Evolutionary conservation across 2,888 invertebrate species (phyloP), one percentile per base, ranked within the genome.

Genomic region (Drosophila nr. medialis): DNA sequence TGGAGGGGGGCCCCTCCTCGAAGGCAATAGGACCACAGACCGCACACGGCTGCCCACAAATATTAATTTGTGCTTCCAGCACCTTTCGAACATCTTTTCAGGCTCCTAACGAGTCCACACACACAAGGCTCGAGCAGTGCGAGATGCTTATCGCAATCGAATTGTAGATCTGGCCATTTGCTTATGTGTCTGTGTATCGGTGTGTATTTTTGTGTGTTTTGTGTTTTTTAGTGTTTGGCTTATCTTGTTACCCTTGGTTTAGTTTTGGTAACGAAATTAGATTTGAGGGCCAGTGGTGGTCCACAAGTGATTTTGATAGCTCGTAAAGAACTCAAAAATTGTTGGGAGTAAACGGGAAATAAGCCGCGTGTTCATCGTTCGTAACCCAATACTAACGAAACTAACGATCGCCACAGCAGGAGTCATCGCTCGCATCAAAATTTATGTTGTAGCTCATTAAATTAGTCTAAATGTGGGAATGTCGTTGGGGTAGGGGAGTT

Each of bases 221-320:
- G 15, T 56, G 67, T 65, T 62, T 81, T 82, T 82, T 85, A 77
- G 80, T 80, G 75, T 68, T 72, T 60, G 61, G 30, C 83, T 89
- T 90, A 84, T 83, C 85, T 75, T 72, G 65, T 74, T 77, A 78
- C 68, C 76, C 79, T 83, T 77, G 70, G 67, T 76, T 85, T 71
- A 87, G 83, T 87, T 87, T 82, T 81, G 85, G 72, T 82, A 89
- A 90, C 82, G 80, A 91, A 92, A 91, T 92, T 91, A 90, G 90
- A 83, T 88, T 92, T 91, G 90, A 81, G 82, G 75, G 69, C 61
- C 91, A 85, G 69, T 72, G 66, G 70, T 59, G 66, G 70, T 59
- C 67, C 81, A 77, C 80, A 86, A 83, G 89, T 84, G 87, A 90
- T 87, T 90, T 90, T 88, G 90, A 90, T 90, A 88, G 86, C 83